Percentiles rank a stretch among this genome's conserved stretches.
phyloP scores from a whole-genome alignment of 2,888 invertebrate species.

The Ariolimax columbianus region DNA sequence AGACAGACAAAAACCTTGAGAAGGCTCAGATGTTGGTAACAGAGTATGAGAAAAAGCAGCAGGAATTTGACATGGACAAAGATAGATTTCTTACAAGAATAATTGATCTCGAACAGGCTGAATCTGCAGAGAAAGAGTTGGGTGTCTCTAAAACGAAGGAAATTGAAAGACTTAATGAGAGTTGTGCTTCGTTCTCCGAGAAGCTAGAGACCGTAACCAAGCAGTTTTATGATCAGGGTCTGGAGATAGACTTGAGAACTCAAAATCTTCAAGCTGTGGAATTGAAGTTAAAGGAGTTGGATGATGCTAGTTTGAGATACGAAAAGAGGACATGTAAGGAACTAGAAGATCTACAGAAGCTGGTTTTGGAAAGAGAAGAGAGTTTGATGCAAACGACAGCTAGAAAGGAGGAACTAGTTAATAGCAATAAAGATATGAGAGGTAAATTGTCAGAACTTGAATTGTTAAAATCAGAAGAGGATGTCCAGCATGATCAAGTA shows the following conservation, averaged over 20 bases:
- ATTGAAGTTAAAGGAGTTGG: conserved; percentile 6
- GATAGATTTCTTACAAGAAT: not conserved
- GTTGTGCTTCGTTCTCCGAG: not conserved
- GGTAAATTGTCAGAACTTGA: not conserved
- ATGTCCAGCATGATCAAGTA: not conserved
- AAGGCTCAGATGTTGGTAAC: not conserved
- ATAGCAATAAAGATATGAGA: not conserved
- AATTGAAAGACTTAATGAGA: conserved; percentile 12
- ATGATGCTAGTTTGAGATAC: not conserved
- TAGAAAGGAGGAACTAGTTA: conserved; percentile 7
- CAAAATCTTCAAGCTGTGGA: conserved; percentile 12
- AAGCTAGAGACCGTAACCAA: conserved; percentile 1
- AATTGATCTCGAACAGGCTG: not conserved
- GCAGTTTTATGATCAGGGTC: not conserved
- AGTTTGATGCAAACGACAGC: not conserved
- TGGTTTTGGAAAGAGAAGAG: not conserved
- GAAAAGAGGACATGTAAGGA: not conserved
- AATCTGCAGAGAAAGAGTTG: conserved; percentile 11
- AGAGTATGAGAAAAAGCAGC: not conserved
- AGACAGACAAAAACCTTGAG: not conserved
- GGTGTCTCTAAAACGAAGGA: conserved; percentile 6
- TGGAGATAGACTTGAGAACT: not conserved
- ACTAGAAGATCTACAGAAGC: conserved; percentile 3
- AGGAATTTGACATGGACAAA: not conserved
- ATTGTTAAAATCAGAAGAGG: not conserved